Evolutionary conservation across 2,888 invertebrate species (phyloP).

Genomic region (Idaea aversata): DNA sequence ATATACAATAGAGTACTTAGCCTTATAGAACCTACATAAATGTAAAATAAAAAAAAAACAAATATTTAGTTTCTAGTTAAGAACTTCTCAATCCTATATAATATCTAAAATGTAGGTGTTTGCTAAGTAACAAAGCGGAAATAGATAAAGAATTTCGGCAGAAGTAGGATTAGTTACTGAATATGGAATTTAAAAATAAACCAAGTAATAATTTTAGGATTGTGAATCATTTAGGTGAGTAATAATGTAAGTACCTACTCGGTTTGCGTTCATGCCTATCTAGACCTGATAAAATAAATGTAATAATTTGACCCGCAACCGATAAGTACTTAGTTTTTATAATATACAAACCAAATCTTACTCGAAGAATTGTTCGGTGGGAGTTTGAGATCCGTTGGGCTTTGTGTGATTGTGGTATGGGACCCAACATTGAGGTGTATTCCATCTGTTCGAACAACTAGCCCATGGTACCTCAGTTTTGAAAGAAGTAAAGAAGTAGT

Average conservation of each 20-base stretch:
- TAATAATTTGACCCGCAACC: neutral
- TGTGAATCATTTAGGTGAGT: neutral
- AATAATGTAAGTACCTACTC: slow-evolving; percentile 1
- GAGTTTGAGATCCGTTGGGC: slow-evolving; percentile 87
- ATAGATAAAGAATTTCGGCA: slow-evolving; percentile 8
- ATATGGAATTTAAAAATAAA: neutral
- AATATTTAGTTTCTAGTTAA: slow-evolving; percentile 6
- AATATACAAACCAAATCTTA: slow-evolving; percentile 69
- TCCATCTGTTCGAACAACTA: slow-evolving; percentile 92
- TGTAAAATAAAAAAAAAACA: neutral
- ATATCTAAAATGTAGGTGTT: slow-evolving; percentile 13
- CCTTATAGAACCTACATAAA: neutral
- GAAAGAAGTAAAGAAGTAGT: slow-evolving; percentile 95
- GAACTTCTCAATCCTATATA: slow-evolving; percentile 1
- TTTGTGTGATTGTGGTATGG: slow-evolving; percentile 84
- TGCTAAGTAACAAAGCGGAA: slow-evolving; percentile 17
- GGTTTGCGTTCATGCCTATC: slow-evolving; percentile 5
- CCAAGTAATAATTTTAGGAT: neutral
- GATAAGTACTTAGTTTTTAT: slow-evolving; percentile 9
- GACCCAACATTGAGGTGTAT: slow-evolving; percentile 91
- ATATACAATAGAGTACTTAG: slow-evolving; percentile 25
- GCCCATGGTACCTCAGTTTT: slow-evolving; percentile 94
- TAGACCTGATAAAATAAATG: neutral
- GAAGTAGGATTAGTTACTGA: neutral
- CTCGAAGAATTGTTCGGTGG: slow-evolving; percentile 96